These are phyloP conservation scores for Lamellibrachia satsuma DNA, from an alignment of 2,888 invertebrate genomes.

Conservation along the genomic window DNA sequence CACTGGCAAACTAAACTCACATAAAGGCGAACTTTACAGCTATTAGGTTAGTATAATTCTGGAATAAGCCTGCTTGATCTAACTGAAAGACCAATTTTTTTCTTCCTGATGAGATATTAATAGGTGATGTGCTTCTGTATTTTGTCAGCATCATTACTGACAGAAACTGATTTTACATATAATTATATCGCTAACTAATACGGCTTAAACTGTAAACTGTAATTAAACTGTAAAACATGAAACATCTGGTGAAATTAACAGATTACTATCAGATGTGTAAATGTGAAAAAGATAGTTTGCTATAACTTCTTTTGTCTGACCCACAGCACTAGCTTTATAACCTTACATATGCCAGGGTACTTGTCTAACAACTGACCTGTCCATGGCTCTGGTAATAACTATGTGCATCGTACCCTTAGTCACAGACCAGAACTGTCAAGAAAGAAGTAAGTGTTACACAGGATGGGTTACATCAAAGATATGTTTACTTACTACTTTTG, in stretches of 20 bases:
- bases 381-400: neutral
- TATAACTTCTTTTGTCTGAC: neutral
- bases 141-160: neutral
- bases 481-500: neutral
- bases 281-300: neutral
- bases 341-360: neutral
- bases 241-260: neutral
- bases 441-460: neutral
- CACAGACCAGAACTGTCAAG: neutral
- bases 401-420: neutral
- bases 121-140: neutral
- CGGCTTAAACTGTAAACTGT: neutral
- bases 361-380: slow-evolving; percentile 4
- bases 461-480: neutral
- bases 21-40: neutral
- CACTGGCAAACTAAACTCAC: neutral
- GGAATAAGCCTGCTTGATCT: neutral
- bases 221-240: neutral
- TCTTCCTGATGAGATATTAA: neutral
- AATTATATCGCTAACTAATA: no score
- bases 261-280: neutral
- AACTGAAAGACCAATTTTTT: neutral
- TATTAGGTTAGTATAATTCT: neutral
- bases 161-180: no score
- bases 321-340: neutral